Evolutionary conservation across 2,113 vertebrate genomes (phyloP).

Genomic region (Lepus americanus): DNA sequence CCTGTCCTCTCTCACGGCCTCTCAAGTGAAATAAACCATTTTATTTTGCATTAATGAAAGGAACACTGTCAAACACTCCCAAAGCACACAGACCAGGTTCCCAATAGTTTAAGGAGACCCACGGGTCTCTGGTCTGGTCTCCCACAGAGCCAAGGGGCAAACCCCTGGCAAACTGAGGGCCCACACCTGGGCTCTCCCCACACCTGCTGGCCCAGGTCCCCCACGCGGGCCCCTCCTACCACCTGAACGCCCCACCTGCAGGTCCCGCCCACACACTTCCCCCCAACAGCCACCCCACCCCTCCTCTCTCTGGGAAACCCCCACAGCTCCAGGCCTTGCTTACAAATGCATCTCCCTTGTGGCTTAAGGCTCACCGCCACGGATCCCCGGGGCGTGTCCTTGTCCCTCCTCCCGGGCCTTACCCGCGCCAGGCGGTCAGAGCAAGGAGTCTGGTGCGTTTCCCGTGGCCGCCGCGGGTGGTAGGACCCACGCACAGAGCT

Average conservation of each 20-base stretch:
- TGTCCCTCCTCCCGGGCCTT: neutral
- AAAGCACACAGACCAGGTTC: neutral
- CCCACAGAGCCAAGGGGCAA: neutral
- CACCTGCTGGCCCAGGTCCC: neutral
- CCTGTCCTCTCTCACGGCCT: no score
- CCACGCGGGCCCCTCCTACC: neutral
- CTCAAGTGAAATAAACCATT: no score
- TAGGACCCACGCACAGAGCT: neutral
- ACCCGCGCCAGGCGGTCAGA: neutral
- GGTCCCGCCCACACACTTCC: neutral
- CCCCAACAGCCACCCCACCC: accelerated
- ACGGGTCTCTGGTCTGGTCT: neutral
- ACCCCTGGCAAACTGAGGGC: neutral
- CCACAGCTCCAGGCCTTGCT: neutral
- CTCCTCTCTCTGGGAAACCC: neutral
- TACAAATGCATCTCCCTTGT: accelerated
- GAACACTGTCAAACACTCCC: neutral
- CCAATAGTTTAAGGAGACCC: no score
- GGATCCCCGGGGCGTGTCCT: neutral
- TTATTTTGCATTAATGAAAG: no score
- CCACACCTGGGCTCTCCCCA: accelerated
- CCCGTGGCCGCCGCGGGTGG: accelerated
- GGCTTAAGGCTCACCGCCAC: neutral
- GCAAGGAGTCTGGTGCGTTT: neutral
- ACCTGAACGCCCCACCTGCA: no score